Conservation (phyloP, 2,797 vertebrate genomes). For the Muscicapa comitata region DNA sequence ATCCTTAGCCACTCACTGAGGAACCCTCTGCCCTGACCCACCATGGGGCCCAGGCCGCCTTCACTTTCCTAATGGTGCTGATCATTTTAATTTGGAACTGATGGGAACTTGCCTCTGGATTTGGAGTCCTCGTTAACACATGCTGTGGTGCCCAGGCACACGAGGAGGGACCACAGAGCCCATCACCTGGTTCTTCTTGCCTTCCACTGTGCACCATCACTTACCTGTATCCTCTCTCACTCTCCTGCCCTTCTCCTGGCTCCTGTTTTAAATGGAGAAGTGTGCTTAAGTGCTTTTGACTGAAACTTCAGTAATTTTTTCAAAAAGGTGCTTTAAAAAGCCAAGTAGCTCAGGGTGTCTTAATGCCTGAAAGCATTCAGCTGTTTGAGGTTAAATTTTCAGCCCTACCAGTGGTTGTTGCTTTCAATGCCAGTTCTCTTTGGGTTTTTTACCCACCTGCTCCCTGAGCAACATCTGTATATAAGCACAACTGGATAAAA, state of each 20-base stretch:
- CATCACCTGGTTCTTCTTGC: neutral
- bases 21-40: slow-evolving; percentile 31
- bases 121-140: neutral
- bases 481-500: slow-evolving; percentile 2
- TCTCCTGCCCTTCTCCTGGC: neutral
- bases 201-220: neutral
- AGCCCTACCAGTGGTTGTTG: neutral
- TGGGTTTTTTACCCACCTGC: neutral
- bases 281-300: slow-evolving; percentile 15
- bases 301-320: neutral
- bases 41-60: neutral
- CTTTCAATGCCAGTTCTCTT: neutral
- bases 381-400: neutral
- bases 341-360: slow-evolving; percentile 19
- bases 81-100: slow-evolving; percentile 1
- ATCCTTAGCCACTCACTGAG: slow-evolving; percentile 44
- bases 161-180: neutral
- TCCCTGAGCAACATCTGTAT: neutral
- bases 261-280: neutral
- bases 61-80: slow-evolving; percentile 31
- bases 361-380: neutral
- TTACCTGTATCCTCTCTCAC: neutral
- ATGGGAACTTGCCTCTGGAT: slow-evolving; percentile 27
- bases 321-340: slow-evolving; percentile 45
- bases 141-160: neutral